Percentiles rank a stretch among this genome's conserved stretches.
Conservation (phyloP, 2,113 vertebrate species). For the Megalops atlanticus region DNA sequence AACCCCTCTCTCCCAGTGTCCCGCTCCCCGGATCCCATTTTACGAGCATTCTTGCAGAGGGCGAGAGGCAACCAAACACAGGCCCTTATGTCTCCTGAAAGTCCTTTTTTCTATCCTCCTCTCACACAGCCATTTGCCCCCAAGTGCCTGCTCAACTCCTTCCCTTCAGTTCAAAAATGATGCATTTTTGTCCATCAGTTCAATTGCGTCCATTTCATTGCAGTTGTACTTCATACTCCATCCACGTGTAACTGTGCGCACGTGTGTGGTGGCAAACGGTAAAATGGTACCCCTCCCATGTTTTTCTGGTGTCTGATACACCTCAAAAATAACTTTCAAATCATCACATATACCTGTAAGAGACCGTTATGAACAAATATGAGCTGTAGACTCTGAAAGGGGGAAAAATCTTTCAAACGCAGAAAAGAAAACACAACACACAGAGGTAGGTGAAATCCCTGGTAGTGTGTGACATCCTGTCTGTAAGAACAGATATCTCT, state of each 20-base stretch:
- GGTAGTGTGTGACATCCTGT: background rate
- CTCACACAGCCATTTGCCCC: background rate
- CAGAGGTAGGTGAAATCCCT: background rate
- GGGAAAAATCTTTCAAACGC: background rate
- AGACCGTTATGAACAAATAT: too few species aligned
- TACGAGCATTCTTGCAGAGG: conserved; percentile 74
- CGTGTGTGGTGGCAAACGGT: too few species aligned
- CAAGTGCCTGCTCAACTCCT: background rate
- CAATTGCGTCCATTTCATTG: background rate
- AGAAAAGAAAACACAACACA: background rate
- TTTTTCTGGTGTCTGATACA: too few species aligned
- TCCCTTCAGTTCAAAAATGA: background rate
- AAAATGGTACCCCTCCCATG: too few species aligned
- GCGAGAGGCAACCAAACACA: conserved; percentile 60
- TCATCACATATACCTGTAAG: too few species aligned
- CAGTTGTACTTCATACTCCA: too few species aligned
- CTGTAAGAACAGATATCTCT: background rate
- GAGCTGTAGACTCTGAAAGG: background rate
- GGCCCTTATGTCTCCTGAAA: conserved; percentile 31
- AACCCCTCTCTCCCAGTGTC: conserved; percentile 61
- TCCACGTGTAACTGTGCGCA: too few species aligned
- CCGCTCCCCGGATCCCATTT: conserved; percentile 75
- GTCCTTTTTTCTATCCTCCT: background rate
- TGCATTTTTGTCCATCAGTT: background rate
- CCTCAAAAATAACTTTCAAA: too few species aligned